These are phyloP conservation scores for Lasioglossum figueresi DNA, from an alignment of 2,888 invertebrate species.

Conservation along the genomic window DNA sequence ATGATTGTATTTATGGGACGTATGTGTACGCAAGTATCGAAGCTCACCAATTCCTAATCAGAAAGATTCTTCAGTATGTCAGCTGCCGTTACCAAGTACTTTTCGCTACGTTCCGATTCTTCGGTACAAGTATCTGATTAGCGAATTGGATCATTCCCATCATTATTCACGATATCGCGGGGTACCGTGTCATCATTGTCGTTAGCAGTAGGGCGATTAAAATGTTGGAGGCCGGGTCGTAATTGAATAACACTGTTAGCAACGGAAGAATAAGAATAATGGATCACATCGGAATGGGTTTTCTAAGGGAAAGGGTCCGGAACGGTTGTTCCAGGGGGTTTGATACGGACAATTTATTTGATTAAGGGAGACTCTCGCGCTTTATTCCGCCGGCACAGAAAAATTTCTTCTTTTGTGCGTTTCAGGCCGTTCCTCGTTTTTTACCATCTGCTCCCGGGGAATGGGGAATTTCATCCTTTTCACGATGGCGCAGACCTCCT, in stretches of 20 bases:
- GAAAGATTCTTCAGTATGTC: too few species aligned
- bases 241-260: not conserved
- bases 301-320: not conserved
- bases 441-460: not conserved
- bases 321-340: slow-evolving; percentile 17
- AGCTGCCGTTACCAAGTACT: not conserved
- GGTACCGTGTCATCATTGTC: not conserved
- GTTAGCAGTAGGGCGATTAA: not conserved
- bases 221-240: not conserved
- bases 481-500: not conserved
- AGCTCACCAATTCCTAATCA: too few species aligned
- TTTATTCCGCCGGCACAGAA: not conserved
- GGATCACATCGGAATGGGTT: not conserved
- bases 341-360: slow-evolving; percentile 39
- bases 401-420: slow-evolving; percentile 12
- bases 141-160: not conserved
- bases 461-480: slow-evolving; percentile 3
- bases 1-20: too few species aligned
- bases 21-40: too few species aligned
- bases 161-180: not conserved
- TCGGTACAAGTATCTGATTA: not conserved
- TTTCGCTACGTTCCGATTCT: not conserved
- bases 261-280: slow-evolving; percentile 1
- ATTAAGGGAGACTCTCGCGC: slow-evolving; percentile 13
- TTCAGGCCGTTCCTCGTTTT: not conserved